These are phyloP conservation scores for Timema podura DNA, from an alignment of 2,888 invertebrate genomes.

Conservation along the genomic window DNA sequence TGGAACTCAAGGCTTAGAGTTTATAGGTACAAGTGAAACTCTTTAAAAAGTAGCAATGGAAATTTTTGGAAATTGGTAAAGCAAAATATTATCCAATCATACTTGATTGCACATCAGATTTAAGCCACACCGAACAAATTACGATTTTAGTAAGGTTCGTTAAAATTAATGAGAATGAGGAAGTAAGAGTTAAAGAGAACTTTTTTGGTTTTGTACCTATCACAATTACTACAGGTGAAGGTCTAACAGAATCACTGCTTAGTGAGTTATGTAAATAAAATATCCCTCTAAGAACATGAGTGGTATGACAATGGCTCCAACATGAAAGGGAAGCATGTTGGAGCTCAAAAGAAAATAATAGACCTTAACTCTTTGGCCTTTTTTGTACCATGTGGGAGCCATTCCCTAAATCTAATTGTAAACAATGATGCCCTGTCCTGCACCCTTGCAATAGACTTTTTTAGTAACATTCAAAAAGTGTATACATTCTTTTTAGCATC, in stretches of 20 bases:
- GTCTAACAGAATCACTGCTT: constrained; percentile 3
- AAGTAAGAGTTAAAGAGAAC: too few species aligned
- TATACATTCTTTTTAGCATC: not conserved
- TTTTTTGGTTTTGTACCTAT: not conserved
- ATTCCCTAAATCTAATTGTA: not conserved
- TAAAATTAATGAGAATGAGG: too few species aligned
- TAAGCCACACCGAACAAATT: too few species aligned
- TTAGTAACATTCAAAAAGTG: not conserved
- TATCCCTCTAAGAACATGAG: constrained; percentile 2
- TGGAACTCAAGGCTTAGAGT: too few species aligned
- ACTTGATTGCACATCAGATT: too few species aligned
- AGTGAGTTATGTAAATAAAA: not conserved
- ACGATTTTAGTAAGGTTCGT: too few species aligned
- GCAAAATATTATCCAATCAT: too few species aligned
- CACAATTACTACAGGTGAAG: not conserved
- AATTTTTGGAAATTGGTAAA: too few species aligned
- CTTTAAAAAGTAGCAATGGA: too few species aligned
- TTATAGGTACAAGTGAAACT: too few species aligned
- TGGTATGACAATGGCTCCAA: constrained; percentile 4
- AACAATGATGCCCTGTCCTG: not conserved
- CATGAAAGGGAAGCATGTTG: constrained; percentile 5
- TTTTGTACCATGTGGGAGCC: not conserved
- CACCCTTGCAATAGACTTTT: not conserved
- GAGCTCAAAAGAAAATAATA: not conserved
- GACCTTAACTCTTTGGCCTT: not conserved